Evolutionary conservation across 2,888 invertebrate genomes (phyloP), one percentile per base, ranked within the genome.

Genomic region (Pherbina coryleti): DNA sequence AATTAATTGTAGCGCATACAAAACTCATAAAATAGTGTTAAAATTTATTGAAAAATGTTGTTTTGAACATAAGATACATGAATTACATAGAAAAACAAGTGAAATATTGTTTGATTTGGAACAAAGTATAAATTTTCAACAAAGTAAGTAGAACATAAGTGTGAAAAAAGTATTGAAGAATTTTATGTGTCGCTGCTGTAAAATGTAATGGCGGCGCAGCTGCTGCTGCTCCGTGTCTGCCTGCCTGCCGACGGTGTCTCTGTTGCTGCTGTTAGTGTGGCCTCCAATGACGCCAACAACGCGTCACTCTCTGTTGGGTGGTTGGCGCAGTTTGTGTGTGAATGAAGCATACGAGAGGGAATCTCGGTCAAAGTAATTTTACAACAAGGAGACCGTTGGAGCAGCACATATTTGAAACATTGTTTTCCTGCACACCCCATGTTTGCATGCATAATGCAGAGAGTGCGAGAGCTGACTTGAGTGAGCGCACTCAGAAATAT

Each of bases 281-380:
- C 14, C 55, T 67, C 14, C 51, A 57, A 55, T 37, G 25, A 72
- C 37, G 37, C 19, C 72, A 44, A 72, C n/a, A 44, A 49, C 25
- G 44, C n/a, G 62, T 19, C 62, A 62, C 31, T 19, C 57, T 22
- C 55, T 22, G 57, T 37, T 37, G 22, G n/a, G 69, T 25, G 62
- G 80, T 74, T 31, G 19, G 19, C 55, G 19, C 71, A 74, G 71
- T 64, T 8, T 8, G 31, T 55, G 55, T n/a, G 34, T 55, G 55
- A 25, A 55, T 53, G 7, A 55, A 34, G 74, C 73, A 57, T 60
- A 60, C 73, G 79, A 75, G 80, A 72, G 79, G 55, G 81, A 81
- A 86, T 89, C 85, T 88, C 88, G 88, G 88, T 88, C 88, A 88
- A 89, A 88, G 88, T 88, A 88, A 88, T 86, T 87, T 88, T 88